phyloP scores from a whole-genome alignment of 2,888 invertebrate genomes.

The Tineola bisselliella region DNA sequence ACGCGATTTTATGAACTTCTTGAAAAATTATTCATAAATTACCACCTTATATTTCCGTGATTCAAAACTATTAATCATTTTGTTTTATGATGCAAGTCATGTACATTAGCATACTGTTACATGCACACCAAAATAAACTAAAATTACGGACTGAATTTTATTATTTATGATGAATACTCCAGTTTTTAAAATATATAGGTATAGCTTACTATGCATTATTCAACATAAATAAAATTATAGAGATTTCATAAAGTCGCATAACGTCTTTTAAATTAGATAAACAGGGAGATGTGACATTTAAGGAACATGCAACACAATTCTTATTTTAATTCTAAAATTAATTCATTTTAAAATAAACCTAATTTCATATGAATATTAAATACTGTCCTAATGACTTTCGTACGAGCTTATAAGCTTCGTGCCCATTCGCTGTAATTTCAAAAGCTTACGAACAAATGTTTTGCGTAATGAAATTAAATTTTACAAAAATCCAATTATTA shows the following conservation, averaged over 20 bases:
- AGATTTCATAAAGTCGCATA: no score
- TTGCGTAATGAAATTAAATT: background rate
- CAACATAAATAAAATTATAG: no score
- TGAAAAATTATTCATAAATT: no score
- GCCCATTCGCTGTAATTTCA: background rate
- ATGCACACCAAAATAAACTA: background rate
- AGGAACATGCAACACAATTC: no score
- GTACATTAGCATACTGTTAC: conserved; percentile 1
- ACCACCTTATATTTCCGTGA: background rate
- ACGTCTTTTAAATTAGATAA: no score
- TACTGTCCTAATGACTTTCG: no score
- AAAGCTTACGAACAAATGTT: background rate
- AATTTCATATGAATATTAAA: background rate
- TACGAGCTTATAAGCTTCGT: background rate
- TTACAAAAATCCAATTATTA: background rate
- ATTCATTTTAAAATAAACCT: background rate
- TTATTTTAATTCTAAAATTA: background rate
- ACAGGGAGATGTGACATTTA: no score
- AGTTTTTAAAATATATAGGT: no score
- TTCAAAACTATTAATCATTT: background rate
- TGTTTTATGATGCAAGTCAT: background rate
- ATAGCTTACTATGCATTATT: no score
- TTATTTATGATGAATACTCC: background rate
- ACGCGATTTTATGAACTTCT: no score
- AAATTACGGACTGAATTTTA: background rate